Conservation (phyloP, 1,140 invertebrate species). For the Brachionus plicatilis region DNA sequence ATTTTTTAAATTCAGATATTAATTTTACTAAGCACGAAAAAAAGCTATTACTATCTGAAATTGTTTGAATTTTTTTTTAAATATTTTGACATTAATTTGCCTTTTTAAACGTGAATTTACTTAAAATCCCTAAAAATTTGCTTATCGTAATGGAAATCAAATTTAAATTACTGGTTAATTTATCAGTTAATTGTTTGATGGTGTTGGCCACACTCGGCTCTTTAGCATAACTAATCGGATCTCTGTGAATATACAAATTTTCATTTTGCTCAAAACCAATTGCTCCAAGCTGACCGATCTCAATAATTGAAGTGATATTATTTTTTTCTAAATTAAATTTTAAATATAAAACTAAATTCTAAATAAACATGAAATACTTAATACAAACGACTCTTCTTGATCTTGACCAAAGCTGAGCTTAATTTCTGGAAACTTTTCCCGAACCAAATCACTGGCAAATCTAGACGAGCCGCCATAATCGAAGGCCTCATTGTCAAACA, state of each 20-base stretch:
- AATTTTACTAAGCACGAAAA: no score
- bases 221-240: slow-evolving; percentile 8
- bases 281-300: slow-evolving; percentile 16
- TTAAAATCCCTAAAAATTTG: no score
- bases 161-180: background rate
- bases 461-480: slow-evolving; percentile 35
- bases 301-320: slow-evolving; percentile 14
- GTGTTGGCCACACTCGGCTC: background rate
- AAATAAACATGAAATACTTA: background rate
- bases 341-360: background rate
- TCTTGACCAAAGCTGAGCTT: background rate
- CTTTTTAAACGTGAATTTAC: no score
- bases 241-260: slow-evolving; percentile 11
- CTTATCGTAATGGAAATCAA: no score
- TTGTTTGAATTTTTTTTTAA: no score
- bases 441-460: background rate
- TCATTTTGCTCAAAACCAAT: background rate
- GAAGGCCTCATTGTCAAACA: slow-evolving; percentile 38
- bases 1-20: no score
- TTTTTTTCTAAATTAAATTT: slow-evolving; percentile 11
- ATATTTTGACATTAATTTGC: no score
- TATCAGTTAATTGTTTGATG: background rate
- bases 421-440: background rate
- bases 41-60: no score
- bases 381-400: background rate